Conservation (phyloP, 2,797 vertebrate genomes). For the Florisuga fusca region DNA sequence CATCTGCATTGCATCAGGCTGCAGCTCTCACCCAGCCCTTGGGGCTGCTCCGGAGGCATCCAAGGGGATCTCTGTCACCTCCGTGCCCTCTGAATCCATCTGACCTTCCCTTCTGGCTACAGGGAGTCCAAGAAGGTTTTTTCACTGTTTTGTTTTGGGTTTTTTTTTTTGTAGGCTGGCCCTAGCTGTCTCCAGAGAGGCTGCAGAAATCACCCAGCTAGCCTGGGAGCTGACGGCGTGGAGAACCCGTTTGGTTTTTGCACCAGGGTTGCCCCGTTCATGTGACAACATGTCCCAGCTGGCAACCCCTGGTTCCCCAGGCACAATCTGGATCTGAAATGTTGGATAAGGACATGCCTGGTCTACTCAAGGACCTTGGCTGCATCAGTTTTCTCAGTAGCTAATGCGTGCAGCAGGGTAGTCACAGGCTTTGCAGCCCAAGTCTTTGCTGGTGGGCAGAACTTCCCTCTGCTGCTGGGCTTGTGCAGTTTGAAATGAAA, state of each 20-base stretch:
- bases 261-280: accelerated
- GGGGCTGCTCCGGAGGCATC: neutral
- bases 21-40: neutral
- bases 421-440: accelerated
- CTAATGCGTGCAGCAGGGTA: accelerated
- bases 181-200: neutral
- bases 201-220: neutral
- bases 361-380: neutral
- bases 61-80: neutral
- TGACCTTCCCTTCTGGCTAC: neutral
- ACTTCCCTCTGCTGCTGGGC: neutral
- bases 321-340: neutral
- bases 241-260: neutral
- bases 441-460: neutral
- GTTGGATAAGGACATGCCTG: accelerated
- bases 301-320: neutral
- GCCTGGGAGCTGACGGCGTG: accelerated
- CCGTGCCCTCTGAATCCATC: neutral
- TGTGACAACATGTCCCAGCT: accelerated
- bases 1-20: neutral
- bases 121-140: neutral
- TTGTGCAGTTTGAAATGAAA: neutral
- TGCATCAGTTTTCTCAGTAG: neutral
- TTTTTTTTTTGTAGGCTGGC: neutral
- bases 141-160: neutral